Base-by-base conservation (phyloP, 2,888 invertebrate genomes). In the Scaeva pyrastri region DNA sequence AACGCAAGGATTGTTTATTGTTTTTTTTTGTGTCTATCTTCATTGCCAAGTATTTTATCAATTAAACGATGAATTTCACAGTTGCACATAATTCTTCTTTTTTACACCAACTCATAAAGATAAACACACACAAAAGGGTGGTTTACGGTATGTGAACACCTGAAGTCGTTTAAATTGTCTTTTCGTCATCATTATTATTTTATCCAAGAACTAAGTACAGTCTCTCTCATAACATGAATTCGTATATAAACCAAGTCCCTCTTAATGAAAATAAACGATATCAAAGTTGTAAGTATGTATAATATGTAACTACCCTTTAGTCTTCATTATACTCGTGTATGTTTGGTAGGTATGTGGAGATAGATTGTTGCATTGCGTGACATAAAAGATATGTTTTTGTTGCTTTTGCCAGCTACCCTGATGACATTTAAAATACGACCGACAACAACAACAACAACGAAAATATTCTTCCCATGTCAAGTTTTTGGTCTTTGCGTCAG, bases 61-160 rank as follows among this genome's bases (percentile, higher is more conserved):
- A 86, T 86, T 86, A 86, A 86, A 86, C 85, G 85, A 86, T 81
- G 81, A 86, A 86, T 86, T 86, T 86, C 85, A 86, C 85, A 86
- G 85, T 86, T 81, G 81, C 81, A 86, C 73, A 86, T 77, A 86
- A 77, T 86, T 86, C 73, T 81, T 86, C 85, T 81, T 81, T 81
- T 86, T 77, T 81, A 81, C 81, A 86, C 85, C 84, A 80, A 75
- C 84, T 73, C 81, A 64, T 73, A 80, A 81, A 77, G 81, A 81
- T 68, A 68, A 31, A 31, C 31, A 50, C 64, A 71, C 52, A 50
- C 48, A 43, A 68, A 43, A 73, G 83, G 85, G 81, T 86, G 82
- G 81, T 74, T 86, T 64, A 71, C 86, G 73, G 45, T 76, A 43
- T 71, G 39, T 82, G 81, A 86, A 86, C 86, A 86, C 86, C 86